phyloP scores from a whole-genome alignment of 2,113 vertebrate species.

The Ariopsis seemanni region DNA sequence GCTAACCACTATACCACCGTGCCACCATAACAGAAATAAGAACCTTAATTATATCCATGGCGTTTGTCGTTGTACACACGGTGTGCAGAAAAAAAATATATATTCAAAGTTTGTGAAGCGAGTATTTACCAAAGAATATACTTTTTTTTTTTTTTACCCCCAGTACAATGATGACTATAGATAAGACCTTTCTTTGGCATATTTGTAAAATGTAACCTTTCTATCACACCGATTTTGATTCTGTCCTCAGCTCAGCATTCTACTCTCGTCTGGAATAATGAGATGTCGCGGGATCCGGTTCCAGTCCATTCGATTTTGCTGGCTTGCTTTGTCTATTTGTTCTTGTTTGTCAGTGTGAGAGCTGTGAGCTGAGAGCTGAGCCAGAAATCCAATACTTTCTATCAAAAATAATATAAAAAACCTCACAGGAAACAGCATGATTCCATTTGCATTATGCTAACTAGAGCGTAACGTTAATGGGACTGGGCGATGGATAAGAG shows the following conservation, averaged over 20 bases:
- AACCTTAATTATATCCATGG: neutral
- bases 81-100: too few relatives aligned
- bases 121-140: neutral
- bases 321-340: constrained; percentile 6
- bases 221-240: constrained; percentile 12
- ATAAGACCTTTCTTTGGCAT: neutral
- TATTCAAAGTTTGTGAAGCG: too few relatives aligned
- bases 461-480: constrained; percentile 1
- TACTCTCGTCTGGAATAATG: constrained; percentile 17
- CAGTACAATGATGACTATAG: neutral
- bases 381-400: constrained; percentile 7
- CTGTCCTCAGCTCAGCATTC: neutral
- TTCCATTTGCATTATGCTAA: constrained; percentile 19
- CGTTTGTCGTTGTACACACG: neutral
- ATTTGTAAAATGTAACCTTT: neutral
- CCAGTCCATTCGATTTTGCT: constrained; percentile 1
- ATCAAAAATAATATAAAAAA: neutral
- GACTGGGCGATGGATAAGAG: neutral
- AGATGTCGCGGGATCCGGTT: constrained; percentile 21
- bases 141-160: neutral
- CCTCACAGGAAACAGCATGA: neutral
- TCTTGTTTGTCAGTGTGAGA: constrained; percentile 9
- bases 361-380: neutral
- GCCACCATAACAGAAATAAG: neutral
- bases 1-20: too few relatives aligned